These are phyloP conservation scores for Zele albiditarsus DNA, from an alignment of 2,888 invertebrate species.

Conservation along the genomic window DNA sequence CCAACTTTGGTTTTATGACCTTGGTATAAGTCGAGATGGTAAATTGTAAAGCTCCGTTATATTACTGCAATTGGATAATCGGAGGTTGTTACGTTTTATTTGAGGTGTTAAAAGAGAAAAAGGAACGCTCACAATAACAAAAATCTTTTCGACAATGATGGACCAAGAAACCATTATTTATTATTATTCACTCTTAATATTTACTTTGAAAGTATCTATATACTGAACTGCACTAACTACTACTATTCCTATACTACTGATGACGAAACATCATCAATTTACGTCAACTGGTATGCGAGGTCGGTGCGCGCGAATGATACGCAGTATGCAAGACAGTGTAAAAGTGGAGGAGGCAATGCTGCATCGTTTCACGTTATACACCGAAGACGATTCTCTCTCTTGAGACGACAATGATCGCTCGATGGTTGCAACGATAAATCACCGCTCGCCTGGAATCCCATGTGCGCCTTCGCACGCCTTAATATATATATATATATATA, in stretches of 20 bases:
- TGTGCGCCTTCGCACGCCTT: constrained; percentile 18
- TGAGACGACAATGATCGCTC: constrained; percentile 31
- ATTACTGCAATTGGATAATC: constrained; percentile 20
- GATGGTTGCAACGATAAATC: constrained; percentile 41
- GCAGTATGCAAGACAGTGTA: constrained; percentile 16
- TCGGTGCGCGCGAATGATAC: constrained; percentile 41
- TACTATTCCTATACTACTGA: constrained; percentile 3
- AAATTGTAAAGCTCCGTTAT: not conserved
- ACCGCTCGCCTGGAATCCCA: constrained; percentile 36
- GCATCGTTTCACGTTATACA: constrained; percentile 2
- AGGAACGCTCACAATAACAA: not conserved
- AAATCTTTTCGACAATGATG: no score
- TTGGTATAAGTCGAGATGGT: not conserved
- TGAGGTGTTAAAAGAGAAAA: not conserved
- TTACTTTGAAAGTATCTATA: not conserved
- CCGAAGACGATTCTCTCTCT: constrained; percentile 25
- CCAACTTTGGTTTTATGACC: constrained; percentile 11
- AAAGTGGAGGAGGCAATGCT: not conserved
- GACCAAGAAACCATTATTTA: not conserved
- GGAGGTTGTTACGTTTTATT: not conserved
- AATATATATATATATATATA: constrained; percentile 1
- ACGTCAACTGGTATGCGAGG: constrained; percentile 51
- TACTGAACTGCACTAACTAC: constrained; percentile 2
- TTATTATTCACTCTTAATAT: not conserved
- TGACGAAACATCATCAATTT: constrained; percentile 44